Percentiles rank a stretch among this genome's conserved stretches.
Evolutionary conservation across 2,888 invertebrate genomes (phyloP).

Genomic region (Eumacrocentrus americanus): DNA sequence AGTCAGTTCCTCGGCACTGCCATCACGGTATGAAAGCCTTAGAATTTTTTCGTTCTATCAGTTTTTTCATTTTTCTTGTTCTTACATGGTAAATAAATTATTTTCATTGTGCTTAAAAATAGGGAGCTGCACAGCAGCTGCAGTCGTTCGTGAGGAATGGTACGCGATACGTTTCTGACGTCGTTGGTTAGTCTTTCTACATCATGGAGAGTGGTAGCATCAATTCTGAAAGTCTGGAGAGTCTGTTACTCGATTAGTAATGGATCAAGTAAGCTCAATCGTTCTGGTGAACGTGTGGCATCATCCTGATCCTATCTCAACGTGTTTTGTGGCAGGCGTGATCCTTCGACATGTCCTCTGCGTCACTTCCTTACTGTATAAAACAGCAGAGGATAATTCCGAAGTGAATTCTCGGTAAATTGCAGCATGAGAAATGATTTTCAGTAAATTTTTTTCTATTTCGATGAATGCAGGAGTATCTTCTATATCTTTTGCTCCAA

Average conservation of each 20-base stretch:
- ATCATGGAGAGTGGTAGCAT: background rate
- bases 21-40: constrained; percentile 68
- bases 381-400: background rate
- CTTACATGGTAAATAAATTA: too few relatives aligned
- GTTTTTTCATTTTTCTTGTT: too few relatives aligned
- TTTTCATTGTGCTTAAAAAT: constrained; percentile 51
- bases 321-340: background rate
- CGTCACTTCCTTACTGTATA: constrained; percentile 2
- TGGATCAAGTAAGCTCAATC: constrained; percentile 1
- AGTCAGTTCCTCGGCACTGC: constrained; percentile 80
- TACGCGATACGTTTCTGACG: constrained; percentile 48
- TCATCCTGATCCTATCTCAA: constrained; percentile 25
- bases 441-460: too few relatives aligned
- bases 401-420: background rate
- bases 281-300: background rate
- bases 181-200: constrained; percentile 31
- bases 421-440: background rate
- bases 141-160: constrained; percentile 68
- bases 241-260: constrained; percentile 15
- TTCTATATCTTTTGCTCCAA: background rate
- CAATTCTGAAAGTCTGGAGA: background rate
- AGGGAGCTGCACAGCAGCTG: constrained; percentile 77
- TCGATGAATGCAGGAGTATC: background rate
- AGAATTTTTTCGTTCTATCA: constrained; percentile 11
- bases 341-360: background rate